Evolutionary conservation across 2,797 vertebrate genomes (phyloP), one percentile per base, ranked within the genome.

Genomic region (Catharus ustulatus): DNA sequence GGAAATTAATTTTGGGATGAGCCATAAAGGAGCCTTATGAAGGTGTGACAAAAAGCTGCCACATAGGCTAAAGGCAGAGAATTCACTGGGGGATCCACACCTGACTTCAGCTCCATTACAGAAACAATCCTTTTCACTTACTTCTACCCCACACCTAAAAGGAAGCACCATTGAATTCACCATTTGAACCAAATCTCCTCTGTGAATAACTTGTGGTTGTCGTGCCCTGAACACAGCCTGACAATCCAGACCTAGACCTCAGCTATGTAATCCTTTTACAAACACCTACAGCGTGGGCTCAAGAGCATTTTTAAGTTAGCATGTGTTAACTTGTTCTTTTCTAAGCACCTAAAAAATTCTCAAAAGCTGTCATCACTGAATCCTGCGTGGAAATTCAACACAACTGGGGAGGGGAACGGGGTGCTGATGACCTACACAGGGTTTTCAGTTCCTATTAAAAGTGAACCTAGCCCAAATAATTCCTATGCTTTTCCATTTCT

Each of bases 381-480:
- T 52, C 29, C 38, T 61, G 34, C 38, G 51, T 5, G 1, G 36
- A 84, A 84, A 81, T 48, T 42, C 20, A 81, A 62, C n/a, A 48
- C 21, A 85, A 11, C 2, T 2, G 9, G 13, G 18, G 20, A 46
- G n/a, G 7, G 15, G 19, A 46, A 1, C 1, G 3, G 17, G 2
- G 4, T 16, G 24, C 13, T 29, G 11, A 22, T 19, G 7, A 68
- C 15, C 34, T 63, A 45, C 14, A 23, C 11, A 63, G n/a, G 1
- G 3, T 34, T 85, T 13, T n/a, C 43, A 15, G 5, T 9, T 8
- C 34, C 42, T 82, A 1, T 22, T 58, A 34, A 32, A 81, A 67
- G 34, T 30, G 21, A 86, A 63, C 2, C n/a, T 58, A 64, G 63
- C 15, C 45, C 51, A 69, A 69, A 24, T 64, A 86, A 66, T 23